phyloP scores from a whole-genome alignment of 2,888 invertebrate species.

The Drosophila macrospina region DNA sequence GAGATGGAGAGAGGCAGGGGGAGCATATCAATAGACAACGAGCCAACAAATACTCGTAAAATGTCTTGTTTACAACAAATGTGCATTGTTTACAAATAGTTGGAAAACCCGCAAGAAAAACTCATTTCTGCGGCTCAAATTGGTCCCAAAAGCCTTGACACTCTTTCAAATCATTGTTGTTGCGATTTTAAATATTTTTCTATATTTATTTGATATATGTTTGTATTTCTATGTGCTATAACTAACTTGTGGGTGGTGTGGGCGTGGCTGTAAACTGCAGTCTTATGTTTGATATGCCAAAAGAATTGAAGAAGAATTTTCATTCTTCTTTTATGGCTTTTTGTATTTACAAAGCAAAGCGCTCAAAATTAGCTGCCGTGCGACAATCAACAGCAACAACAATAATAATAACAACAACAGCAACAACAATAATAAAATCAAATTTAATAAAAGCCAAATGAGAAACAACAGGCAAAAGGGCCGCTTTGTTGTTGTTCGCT shows the following conservation, averaged over 20 bases:
- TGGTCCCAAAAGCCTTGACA: conserved; percentile 74
- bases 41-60: conserved; percentile 40
- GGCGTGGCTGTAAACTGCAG: conserved; percentile 50
- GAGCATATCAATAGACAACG: neutral
- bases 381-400: conserved; percentile 55
- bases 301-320: conserved; percentile 36
- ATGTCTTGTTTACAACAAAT: conserved; percentile 73
- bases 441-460: conserved; percentile 74
- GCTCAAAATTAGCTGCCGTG: conserved; percentile 60
- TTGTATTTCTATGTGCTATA: conserved; percentile 18
- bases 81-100: conserved; percentile 74
- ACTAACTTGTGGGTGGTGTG: conserved; percentile 31
- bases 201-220: conserved; percentile 19
- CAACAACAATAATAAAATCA: conserved; percentile 63
- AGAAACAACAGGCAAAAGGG: conserved; percentile 56
- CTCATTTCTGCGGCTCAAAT: conserved; percentile 56
- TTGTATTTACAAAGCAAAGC: conserved; percentile 58
- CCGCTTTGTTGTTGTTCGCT: conserved; percentile 29
- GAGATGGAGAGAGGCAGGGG: conserved; percentile 1
- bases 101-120: conserved; percentile 54
- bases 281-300: conserved; percentile 32
- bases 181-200: conserved; percentile 32
- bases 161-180: conserved; percentile 54
- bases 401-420: conserved; percentile 10
- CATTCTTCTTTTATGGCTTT: conserved; percentile 53